A percentile compares a stretch with the other conserved stretches of the same genome.
These are phyloP conservation scores for Drosophila sordidula DNA, from an alignment of 2,888 invertebrate genomes.

Conservation along the genomic window DNA sequence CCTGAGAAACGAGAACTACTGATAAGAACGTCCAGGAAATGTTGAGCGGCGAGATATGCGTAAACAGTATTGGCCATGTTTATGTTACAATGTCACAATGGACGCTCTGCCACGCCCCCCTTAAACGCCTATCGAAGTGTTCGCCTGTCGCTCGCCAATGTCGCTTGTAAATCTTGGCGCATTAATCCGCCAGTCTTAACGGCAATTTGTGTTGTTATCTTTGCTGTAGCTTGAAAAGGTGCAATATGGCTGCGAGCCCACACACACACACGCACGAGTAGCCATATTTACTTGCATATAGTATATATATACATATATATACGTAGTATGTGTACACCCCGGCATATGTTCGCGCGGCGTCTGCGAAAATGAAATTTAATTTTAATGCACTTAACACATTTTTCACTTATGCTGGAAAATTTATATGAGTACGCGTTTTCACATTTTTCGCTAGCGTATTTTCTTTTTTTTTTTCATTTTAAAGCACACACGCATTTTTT, in stretches of 20 bases:
- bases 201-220: constrained; percentile 41
- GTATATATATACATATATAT: constrained; percentile 1
- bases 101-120: constrained; percentile 7
- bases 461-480: constrained; percentile 16
- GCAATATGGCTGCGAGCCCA: constrained; percentile 6
- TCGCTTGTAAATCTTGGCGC: constrained; percentile 67
- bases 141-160: constrained; percentile 44
- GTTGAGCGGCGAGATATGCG: constrained; percentile 13
- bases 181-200: constrained; percentile 69
- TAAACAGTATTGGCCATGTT: constrained; percentile 17
- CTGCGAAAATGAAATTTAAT: constrained; percentile 68
- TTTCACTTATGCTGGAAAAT: constrained; percentile 69
- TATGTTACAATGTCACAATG: constrained; percentile 17
- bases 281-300: background rate
- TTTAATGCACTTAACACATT: constrained; percentile 79
- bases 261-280: background rate
- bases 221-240: constrained; percentile 45
- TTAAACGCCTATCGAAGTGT: background rate
- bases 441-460: constrained; percentile 24
- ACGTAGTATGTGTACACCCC: background rate
- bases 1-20: background rate
- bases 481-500: constrained; percentile 28
- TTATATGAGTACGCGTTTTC: constrained; percentile 31
- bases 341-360: constrained; percentile 24
- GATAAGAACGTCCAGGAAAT: constrained; percentile 13